A percentile compares a stretch with the other conserved stretches of the same genome.
These are phyloP conservation scores for Chitala chitala DNA, from an alignment of 2,113 vertebrate species.

Conservation along the genomic window DNA sequence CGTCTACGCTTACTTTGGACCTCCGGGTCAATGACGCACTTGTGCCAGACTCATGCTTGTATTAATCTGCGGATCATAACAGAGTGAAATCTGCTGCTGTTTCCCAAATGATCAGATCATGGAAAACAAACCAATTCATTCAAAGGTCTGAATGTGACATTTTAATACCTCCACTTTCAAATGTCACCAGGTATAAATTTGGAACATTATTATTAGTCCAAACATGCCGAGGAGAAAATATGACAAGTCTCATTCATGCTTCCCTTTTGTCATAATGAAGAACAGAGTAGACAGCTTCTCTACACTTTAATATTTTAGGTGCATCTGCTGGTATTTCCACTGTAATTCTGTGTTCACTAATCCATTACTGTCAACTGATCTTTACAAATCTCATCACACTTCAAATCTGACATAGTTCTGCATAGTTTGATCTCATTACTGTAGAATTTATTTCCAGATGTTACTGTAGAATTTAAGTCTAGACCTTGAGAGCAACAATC, in stretches of 20 bases:
- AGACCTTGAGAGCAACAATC: no score
- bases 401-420: neutral
- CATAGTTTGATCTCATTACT: no score
- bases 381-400: neutral
- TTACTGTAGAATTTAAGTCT: no score
- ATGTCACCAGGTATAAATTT: neutral
- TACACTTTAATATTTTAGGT: conserved; percentile 15
- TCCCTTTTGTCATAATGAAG: neutral
- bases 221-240: conserved; percentile 9
- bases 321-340: neutral
- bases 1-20: neutral
- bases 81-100: no score
- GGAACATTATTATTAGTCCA: neutral
- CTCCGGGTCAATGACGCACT: neutral
- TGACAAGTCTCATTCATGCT: neutral
- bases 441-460: no score
- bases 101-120: no score
- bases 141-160: no score
- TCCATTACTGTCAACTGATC: neutral
- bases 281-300: neutral
- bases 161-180: no score
- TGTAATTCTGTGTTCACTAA: neutral
- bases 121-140: no score
- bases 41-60: neutral
- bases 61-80: neutral